Evolutionary conservation across 2,113 vertebrate genomes (phyloP).

Genomic region (Hirundichthys speculiger): DNA sequence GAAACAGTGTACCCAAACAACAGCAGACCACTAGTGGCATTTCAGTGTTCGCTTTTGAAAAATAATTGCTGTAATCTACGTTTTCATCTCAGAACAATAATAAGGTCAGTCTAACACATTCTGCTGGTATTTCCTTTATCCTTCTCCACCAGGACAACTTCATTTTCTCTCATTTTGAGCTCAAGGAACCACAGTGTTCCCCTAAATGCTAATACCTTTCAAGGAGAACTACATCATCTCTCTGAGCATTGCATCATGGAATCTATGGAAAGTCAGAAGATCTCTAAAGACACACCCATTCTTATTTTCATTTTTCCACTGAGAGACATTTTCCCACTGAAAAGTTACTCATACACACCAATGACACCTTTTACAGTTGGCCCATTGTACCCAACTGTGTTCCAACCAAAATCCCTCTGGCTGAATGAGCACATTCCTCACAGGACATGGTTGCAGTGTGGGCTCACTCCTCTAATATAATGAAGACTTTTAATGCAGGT

Average conservation of each 20-base stretch:
- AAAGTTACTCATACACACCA: constrained; percentile 44
- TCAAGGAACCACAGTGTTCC: not conserved
- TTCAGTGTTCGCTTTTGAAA: constrained; percentile 12
- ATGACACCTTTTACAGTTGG: constrained; percentile 71
- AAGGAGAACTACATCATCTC: constrained; percentile 32
- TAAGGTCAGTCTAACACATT: not conserved
- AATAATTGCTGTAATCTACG: not conserved
- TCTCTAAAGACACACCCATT: constrained; percentile 46
- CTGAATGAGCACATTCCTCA: constrained; percentile 65
- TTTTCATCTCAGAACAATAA: not conserved
- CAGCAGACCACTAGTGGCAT: constrained; percentile 5
- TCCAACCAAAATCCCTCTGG: constrained; percentile 59
- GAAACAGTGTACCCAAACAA: constrained; percentile 50
- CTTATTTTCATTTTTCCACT: constrained; percentile 48
- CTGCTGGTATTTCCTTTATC: constrained; percentile 1
- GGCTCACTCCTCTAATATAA: constrained; percentile 25
- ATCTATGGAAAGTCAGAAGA: constrained; percentile 35
- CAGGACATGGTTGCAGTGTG: constrained; percentile 48
- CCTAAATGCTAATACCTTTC: constrained; percentile 2
- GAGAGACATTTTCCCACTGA: constrained; percentile 17
- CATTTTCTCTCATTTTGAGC: not conserved
- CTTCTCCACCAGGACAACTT: too few relatives aligned
- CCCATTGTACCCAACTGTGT: constrained; percentile 64
- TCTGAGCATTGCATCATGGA: constrained; percentile 52
- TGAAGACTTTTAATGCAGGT: constrained; percentile 47